A percentile compares a stretch with the other conserved stretches of the same genome.
Evolutionary conservation across 2,888 invertebrate genomes (phyloP).

Genomic region (Cyaniris semiargus): DNA sequence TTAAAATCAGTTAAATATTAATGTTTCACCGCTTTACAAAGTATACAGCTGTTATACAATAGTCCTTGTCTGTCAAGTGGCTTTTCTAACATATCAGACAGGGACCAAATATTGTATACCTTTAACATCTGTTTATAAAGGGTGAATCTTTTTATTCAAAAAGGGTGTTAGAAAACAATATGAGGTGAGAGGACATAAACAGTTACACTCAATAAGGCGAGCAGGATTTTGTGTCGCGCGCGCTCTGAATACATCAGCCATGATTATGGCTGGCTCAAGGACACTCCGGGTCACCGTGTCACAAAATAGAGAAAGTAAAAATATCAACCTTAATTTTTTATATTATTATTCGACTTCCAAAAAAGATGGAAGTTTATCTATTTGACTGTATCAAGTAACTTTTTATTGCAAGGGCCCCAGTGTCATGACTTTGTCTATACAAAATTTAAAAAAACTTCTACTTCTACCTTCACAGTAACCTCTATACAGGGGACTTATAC

Average conservation of each 20-base stretch:
- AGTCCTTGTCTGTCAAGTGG: too few species aligned
- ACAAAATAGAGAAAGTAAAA: conserved; percentile 16
- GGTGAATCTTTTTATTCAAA: not conserved
- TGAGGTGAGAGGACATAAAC: not conserved
- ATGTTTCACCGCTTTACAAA: not conserved
- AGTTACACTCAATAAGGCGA: not conserved
- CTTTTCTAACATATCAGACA: too few species aligned
- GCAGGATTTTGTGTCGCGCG: conserved; percentile 46
- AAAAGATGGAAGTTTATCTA: too few species aligned
- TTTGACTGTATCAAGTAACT: too few species aligned
- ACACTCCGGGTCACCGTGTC: conserved; percentile 35
- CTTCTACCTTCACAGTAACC: too few species aligned
- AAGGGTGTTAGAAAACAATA: not conserved
- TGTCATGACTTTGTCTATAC: too few species aligned
- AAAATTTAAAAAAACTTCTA: too few species aligned
- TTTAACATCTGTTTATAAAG: too few species aligned
- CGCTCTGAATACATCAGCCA: conserved; percentile 50
- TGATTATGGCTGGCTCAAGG: conserved; percentile 43
- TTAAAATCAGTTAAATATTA: not conserved
- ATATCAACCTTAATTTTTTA: not conserved
- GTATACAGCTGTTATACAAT: not conserved
- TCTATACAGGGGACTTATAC: too few species aligned
- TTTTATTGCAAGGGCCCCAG: too few species aligned
- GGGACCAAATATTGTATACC: too few species aligned
- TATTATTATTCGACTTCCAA: not conserved